phyloP scores from a whole-genome alignment of 2,797 vertebrate species.

The Eptatretus atami region DNA sequence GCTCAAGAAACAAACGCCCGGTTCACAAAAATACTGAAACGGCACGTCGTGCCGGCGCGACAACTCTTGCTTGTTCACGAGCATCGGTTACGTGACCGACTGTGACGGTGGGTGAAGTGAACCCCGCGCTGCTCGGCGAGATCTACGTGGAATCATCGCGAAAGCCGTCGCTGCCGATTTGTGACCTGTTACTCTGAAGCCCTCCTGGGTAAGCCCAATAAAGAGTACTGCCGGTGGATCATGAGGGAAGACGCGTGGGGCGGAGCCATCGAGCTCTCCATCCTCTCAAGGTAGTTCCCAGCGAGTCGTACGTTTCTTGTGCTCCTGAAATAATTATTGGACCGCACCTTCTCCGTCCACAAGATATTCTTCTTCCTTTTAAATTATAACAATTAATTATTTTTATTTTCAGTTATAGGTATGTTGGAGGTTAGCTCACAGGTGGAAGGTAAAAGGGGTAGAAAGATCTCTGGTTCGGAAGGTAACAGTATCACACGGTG shows the following conservation, averaged over 20 bases:
- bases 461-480: too few relatives aligned
- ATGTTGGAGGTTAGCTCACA: too few relatives aligned
- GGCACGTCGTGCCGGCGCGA: slow-evolving; percentile 58
- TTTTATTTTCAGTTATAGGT: too few relatives aligned
- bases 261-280: slow-evolving; percentile 82
- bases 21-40: slow-evolving; percentile 16
- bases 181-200: slow-evolving; percentile 54
- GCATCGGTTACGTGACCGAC: slow-evolving; percentile 63
- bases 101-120: slow-evolving; percentile 52
- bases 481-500: too few relatives aligned
- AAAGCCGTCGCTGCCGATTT: slow-evolving; percentile 58
- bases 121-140: slow-evolving; percentile 20
- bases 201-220: slow-evolving; percentile 55
- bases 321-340: neutral
- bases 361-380: too few relatives aligned
- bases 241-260: slow-evolving; percentile 70
- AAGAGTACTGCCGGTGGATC: slow-evolving; percentile 82
- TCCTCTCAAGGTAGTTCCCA: slow-evolving; percentile 36
- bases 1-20: neutral
- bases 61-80: slow-evolving; percentile 94
- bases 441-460: too few relatives aligned
- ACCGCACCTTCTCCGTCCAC: neutral
- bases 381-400: too few relatives aligned
- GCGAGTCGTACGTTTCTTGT: neutral
- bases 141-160: slow-evolving; percentile 69